phyloP scores from a whole-genome alignment of 2,113 vertebrate species.

The Mustelus asterias region DNA sequence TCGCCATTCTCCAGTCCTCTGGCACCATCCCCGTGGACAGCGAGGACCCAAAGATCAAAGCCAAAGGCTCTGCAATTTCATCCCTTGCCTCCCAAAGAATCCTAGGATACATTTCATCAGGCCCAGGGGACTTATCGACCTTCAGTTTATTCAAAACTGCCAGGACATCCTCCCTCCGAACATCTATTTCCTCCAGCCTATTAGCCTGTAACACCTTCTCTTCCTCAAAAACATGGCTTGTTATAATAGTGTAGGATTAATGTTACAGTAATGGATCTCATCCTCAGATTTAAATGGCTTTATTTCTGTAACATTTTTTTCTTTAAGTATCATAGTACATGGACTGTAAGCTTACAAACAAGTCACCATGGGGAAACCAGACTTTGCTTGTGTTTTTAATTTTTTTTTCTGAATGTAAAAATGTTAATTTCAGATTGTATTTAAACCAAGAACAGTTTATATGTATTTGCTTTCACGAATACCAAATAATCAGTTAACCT shows the following conservation, averaged over 20 bases:
- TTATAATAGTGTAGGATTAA: not conserved
- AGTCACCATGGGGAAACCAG: not conserved
- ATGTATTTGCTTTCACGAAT: not conserved
- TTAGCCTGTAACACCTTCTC: no score
- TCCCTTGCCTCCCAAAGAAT: no score
- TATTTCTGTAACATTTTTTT: not conserved
- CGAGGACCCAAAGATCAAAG: no score
- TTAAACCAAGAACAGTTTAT: not conserved
- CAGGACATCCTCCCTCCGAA: no score
- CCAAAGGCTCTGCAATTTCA: no score
- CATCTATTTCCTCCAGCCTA: no score
- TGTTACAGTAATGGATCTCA: not conserved
- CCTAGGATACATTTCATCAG: no score
- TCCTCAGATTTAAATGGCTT: not conserved
- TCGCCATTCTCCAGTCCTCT: no score
- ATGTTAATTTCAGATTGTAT: not conserved
- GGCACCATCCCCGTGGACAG: no score
- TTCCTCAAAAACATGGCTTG: no score
- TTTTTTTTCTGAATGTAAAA: not conserved
- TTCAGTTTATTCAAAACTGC: no score
- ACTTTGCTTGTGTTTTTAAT: not conserved
- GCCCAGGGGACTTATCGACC: no score
- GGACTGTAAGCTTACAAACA: not conserved
- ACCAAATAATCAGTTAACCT: not conserved
- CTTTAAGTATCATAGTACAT: not conserved